Evolutionary conservation across 2,888 invertebrate genomes (phyloP).

Genomic region (Deilephila porcellus): DNA sequence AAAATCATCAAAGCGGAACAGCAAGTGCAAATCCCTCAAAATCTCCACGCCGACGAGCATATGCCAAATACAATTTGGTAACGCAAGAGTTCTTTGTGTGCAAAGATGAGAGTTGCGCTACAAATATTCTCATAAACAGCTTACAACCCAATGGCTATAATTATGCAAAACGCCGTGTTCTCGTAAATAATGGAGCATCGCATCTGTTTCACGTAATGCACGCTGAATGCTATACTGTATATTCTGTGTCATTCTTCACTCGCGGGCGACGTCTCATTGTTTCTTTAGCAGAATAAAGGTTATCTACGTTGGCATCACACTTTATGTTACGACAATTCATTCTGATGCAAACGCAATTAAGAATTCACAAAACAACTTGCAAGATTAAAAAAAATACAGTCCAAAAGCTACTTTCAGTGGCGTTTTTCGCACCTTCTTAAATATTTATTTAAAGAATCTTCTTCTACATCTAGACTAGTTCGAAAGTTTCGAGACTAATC

Average conservation of each 20-base stretch:
- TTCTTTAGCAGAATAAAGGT: not conserved
- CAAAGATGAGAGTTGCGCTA: not conserved
- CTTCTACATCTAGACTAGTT: not conserved
- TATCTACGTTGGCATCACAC: not conserved
- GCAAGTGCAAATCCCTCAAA: slow-evolving; percentile 16
- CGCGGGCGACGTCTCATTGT: slow-evolving; percentile 14
- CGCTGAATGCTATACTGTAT: slow-evolving; percentile 46
- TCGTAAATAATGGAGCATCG: slow-evolving; percentile 47
- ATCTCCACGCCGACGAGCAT: slow-evolving; percentile 14
- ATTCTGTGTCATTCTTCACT: slow-evolving; percentile 38
- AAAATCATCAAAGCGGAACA: slow-evolving; percentile 16
- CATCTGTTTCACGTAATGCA: slow-evolving; percentile 55
- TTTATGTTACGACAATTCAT: slow-evolving; percentile 20
- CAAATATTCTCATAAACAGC: slow-evolving; percentile 25
- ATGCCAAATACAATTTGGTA: slow-evolving; percentile 27
- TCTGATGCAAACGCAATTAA: slow-evolving; percentile 7
- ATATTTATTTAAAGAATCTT: not conserved
- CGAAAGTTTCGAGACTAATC: slow-evolving; percentile 23
- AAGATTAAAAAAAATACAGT: not conserved
- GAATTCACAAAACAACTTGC: not conserved
- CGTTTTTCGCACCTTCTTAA: not conserved
- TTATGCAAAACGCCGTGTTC: slow-evolving; percentile 49
- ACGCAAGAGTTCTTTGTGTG: slow-evolving; percentile 23
- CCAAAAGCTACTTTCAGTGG: not conserved
- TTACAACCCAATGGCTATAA: slow-evolving; percentile 29